These are phyloP conservation scores for Penaeus vannamei DNA, from an alignment of 1,140 invertebrate species.

Conservation along the genomic window DNA sequence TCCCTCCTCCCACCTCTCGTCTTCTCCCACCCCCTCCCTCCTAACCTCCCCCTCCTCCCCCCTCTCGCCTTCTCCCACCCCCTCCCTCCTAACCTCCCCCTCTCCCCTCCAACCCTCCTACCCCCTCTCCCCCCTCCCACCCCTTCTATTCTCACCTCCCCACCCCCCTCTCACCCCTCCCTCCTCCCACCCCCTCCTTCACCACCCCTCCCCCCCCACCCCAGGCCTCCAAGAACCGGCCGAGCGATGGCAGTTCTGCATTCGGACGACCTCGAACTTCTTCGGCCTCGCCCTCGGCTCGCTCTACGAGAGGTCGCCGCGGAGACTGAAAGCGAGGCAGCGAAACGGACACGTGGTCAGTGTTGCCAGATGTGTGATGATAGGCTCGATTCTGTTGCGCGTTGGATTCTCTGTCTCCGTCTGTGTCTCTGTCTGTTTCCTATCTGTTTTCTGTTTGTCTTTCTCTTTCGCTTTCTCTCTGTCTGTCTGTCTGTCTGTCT, in stretches of 20 bases:
- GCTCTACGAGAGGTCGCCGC: conserved; percentile 72
- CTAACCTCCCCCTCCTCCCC: too few relatives aligned
- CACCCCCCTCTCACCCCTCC: conserved; percentile 40
- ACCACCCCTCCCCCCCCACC: too few relatives aligned
- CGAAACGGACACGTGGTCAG: conserved; percentile 65
- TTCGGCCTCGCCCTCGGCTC: conserved; percentile 76
- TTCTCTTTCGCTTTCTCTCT: too few relatives aligned
- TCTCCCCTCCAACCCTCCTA: neutral
- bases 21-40: too few relatives aligned
- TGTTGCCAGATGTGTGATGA: neutral
- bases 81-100: neutral
- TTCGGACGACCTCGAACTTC: conserved; percentile 73
- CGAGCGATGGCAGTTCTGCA: conserved; percentile 76
- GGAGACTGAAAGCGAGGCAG: conserved; percentile 65
- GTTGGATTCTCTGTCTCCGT: neutral
- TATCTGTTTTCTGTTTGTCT: too few relatives aligned
- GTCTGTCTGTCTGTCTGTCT: too few relatives aligned
- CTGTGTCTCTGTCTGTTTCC: neutral
- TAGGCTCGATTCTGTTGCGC: neutral
- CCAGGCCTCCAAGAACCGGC: conserved; percentile 72
- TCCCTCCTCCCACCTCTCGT: too few relatives aligned
- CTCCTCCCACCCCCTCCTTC: too few relatives aligned
- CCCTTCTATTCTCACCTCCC: neutral
- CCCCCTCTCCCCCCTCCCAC: neutral
- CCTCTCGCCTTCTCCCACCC: neutral